Evolutionary conservation across 1,140 invertebrate genomes (phyloP).

Genomic region (Papilio glaucus): DNA sequence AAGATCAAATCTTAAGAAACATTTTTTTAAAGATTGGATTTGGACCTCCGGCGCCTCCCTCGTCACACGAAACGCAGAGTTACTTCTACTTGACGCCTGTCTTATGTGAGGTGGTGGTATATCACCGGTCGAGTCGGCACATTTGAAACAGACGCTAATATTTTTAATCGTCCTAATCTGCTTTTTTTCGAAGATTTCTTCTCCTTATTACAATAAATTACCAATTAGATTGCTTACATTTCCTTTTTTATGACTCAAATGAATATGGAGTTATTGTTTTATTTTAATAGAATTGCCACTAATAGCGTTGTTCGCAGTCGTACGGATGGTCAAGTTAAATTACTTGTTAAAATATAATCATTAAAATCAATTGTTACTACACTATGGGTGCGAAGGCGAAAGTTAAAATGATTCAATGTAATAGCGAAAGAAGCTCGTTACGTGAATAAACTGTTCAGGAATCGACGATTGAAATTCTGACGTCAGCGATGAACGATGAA

Average conservation of each 20-base stretch:
- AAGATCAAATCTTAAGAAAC: no score
- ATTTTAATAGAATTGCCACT: neutral
- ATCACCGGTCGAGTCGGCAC: no score
- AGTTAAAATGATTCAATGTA: conserved; percentile 20
- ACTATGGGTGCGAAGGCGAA: conserved; percentile 22
- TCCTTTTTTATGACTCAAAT: neutral
- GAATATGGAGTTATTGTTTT: neutral
- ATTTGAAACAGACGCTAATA: no score
- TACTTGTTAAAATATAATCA: conserved; percentile 2
- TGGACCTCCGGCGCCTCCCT: no score
- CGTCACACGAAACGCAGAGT: no score
- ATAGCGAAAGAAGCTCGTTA: conserved; percentile 5
- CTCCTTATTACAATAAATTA: neutral
- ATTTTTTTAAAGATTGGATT: no score
- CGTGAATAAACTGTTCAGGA: conserved; percentile 15
- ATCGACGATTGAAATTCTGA: conserved; percentile 23
- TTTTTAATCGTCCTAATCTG: no score
- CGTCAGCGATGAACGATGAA: neutral
- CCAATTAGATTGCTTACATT: neutral
- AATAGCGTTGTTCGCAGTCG: neutral
- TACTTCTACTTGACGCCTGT: no score
- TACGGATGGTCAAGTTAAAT: neutral
- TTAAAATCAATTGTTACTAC: conserved; percentile 9
- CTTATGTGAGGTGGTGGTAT: no score
- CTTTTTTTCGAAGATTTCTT: neutral